Evolutionary conservation across 1,140 invertebrate species (phyloP), one percentile per base, ranked within the genome.

Genomic region (Gonatopus flavifemur): DNA sequence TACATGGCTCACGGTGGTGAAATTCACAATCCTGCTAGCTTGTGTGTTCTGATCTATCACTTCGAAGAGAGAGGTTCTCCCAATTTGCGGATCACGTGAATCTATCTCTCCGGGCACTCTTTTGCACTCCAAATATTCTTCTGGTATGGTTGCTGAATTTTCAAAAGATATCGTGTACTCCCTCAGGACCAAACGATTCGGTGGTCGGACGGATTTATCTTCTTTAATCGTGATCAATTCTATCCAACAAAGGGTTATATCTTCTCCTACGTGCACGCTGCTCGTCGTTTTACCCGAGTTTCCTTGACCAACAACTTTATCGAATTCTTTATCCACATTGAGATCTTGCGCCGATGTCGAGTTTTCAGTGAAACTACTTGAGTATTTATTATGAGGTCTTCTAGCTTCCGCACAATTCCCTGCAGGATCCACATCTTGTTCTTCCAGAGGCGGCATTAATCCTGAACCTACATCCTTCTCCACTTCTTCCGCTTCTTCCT

Each of bases 151-250:
- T 18, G 53, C 62, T 5, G 57, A 49, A 33, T 67, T 65, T 31
- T 67, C 65, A 31, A 65, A 67, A 1, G 62, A 65, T 8, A 67
- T 67, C 8, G 57, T 45, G n/a, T 54, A 67, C 15, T 67, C 65
- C 20, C 57, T 53, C 3, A 63, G 40, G n/a, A 67, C 60, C 18
- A 57, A 28, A 4, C 44, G 40, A 7, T 57, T 51, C 12, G 55
- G 49, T 16, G 62, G 60, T 31, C 22, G 22, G 3, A 50, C 20
- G 9, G 25, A 35, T 13, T 37, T 50, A 15, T 65, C 50, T 41
- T 67, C 65, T 31, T 64, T 67, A 5, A 65, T 59, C 3, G 60
- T 67, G 21, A 39, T 62, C 16, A 37, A 55, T 21, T 67, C 65
- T 8, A 63, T 65, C 65, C 65, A 67, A 15, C 65, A 67, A 3